Evolutionary conservation across 1,140 invertebrate genomes (phyloP).

Genomic region (Theocolax elegans): DNA sequence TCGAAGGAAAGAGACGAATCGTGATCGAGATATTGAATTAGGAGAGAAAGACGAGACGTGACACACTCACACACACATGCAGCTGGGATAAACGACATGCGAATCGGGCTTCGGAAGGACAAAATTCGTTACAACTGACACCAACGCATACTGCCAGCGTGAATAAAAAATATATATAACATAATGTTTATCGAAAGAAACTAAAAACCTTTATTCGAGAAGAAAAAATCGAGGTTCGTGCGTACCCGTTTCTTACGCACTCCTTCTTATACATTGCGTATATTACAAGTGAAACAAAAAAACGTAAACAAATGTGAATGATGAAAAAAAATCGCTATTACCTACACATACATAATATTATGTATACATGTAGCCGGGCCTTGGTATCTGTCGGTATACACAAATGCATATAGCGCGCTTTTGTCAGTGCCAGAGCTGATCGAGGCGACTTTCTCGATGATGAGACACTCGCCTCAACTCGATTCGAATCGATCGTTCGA

Average conservation of each 20-base stretch:
- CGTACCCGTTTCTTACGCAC: constrained; percentile 24
- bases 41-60: background rate
- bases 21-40: background rate
- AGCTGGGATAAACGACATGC: constrained; percentile 7
- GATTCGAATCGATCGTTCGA: constrained; percentile 38
- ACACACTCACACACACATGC: background rate
- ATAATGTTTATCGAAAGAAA: constrained; percentile 25
- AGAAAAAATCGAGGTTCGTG: constrained; percentile 30
- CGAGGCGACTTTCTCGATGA: background rate
- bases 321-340: constrained; percentile 16
- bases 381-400: constrained; percentile 30
- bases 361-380: constrained; percentile 38
- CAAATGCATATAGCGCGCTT: constrained; percentile 9
- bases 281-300: background rate
- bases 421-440: constrained; percentile 35
- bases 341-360: constrained; percentile 34
- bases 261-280: constrained; percentile 15
- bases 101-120: constrained; percentile 13
- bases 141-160: constrained; percentile 41
- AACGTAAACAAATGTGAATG: constrained; percentile 15
- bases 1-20: constrained; percentile 14
- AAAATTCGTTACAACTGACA: constrained; percentile 36
- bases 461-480: background rate
- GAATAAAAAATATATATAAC: constrained; percentile 18
- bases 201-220: constrained; percentile 16